phyloP scores from a whole-genome alignment of 2,888 invertebrate genomes.

The Nomada lathburiana region DNA sequence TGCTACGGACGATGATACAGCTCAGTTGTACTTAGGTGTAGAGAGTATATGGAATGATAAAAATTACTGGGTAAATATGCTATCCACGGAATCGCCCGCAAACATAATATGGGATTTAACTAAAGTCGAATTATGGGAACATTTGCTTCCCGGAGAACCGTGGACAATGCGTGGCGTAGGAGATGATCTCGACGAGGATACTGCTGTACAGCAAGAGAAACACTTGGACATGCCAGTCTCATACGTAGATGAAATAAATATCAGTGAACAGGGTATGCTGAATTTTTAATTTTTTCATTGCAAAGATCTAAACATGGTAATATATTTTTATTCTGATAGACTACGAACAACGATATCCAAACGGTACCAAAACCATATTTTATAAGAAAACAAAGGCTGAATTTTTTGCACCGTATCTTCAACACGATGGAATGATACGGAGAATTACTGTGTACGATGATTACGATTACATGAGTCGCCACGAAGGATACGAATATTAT shows the following conservation, averaged over 20 bases:
- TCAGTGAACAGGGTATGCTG: conserved; percentile 79
- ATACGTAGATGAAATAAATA: conserved; percentile 90
- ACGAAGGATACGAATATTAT: conserved; percentile 77
- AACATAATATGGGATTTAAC: conserved; percentile 88
- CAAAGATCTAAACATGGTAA: no score
- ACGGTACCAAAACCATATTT: conserved; percentile 88
- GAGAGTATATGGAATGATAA: conserved; percentile 94
- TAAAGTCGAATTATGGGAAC: conserved; percentile 89
- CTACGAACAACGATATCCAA: conserved; percentile 90
- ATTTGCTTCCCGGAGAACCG: conserved; percentile 90
- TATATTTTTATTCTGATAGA: conserved; percentile 81
- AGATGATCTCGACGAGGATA: conserved; percentile 85
- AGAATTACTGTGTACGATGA: conserved; percentile 87
- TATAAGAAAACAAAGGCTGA: conserved; percentile 92
- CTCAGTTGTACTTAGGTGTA: conserved; percentile 89
- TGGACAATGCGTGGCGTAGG: conserved; percentile 85
- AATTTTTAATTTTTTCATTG: no score
- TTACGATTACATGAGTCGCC: conserved; percentile 85
- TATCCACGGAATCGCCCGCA: conserved; percentile 85
- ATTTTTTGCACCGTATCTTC: conserved; percentile 91
- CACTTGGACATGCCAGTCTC: conserved; percentile 91
- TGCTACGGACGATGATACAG: conserved; percentile 81
- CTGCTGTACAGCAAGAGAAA: conserved; percentile 84
- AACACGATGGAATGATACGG: conserved; percentile 90
- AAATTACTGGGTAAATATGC: conserved; percentile 93